phyloP scores from a whole-genome alignment of 2,888 invertebrate species.

The Stratiomys singularior region DNA sequence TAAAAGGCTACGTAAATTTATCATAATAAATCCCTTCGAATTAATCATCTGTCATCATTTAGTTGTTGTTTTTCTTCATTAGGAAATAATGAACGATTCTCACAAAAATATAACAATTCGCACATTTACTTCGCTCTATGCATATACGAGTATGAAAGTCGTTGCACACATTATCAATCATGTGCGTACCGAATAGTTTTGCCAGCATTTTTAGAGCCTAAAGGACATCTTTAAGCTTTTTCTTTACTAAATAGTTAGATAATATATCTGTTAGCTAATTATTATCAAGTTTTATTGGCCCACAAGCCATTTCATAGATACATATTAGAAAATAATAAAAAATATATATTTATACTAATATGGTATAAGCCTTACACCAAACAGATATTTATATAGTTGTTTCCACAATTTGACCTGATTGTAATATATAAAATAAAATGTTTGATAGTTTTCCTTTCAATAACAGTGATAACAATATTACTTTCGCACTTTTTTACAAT shows the following conservation, averaged over 20 bases:
- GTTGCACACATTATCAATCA: conserved; percentile 2
- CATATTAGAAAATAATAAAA: conserved; percentile 43
- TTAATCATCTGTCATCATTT: background rate
- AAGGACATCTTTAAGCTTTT: conserved; percentile 28
- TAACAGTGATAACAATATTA: conserved; percentile 45
- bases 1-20: background rate
- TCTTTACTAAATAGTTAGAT: conserved; percentile 38
- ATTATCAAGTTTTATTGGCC: conserved; percentile 40
- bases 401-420: conserved; percentile 39
- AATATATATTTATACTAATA: conserved; percentile 45
- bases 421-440: conserved; percentile 42
- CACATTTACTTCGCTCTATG: conserved; percentile 15
- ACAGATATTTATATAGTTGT: conserved; percentile 42
- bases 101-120: conserved; percentile 33
- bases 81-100: background rate
- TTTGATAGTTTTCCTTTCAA: conserved; percentile 41
- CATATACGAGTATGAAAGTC: background rate
- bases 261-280: conserved; percentile 46
- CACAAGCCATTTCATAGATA: conserved; percentile 41
- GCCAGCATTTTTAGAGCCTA: conserved; percentile 18
- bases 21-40: background rate
- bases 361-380: conserved; percentile 47
- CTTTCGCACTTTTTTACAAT: conserved; percentile 18
- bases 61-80: background rate
- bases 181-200: conserved; percentile 10